Evolutionary conservation across 30 jellyfish, hydroid and myxozoan genomes (phyloP).

Genomic region (Clytia hemisphaerica): DNA sequence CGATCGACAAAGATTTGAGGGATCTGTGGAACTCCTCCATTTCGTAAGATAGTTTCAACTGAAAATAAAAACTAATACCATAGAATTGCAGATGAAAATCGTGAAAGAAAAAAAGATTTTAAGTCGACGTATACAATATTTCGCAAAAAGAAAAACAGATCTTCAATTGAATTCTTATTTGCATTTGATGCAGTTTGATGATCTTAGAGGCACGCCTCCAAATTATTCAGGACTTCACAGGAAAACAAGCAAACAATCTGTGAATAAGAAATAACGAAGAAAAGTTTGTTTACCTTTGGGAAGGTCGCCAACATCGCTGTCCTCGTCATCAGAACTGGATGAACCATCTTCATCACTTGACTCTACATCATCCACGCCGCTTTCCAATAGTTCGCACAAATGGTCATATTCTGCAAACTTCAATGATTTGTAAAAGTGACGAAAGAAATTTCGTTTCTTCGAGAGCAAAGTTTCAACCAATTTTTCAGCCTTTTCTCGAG

Average conservation of each 20-base stretch:
- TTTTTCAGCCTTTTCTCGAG: slow-evolving; percentile 33
- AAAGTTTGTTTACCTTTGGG: not conserved
- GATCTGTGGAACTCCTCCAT: slow-evolving; percentile 93
- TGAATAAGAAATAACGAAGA: not conserved
- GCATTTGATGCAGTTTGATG: too few species aligned
- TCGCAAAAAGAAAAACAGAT: too few species aligned
- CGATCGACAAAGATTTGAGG: slow-evolving; percentile 53
- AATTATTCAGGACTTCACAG: too few species aligned
- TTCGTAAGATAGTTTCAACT: slow-evolving; percentile 63
- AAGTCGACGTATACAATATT: too few species aligned
- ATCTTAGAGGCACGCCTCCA: too few species aligned
- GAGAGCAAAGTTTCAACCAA: slow-evolving; percentile 26
- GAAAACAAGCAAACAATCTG: not conserved
- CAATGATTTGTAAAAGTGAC: slow-evolving; percentile 68
- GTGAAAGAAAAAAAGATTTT: too few species aligned
- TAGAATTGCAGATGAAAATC: too few species aligned
- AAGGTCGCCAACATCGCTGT: not conserved
- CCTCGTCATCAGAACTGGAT: slow-evolving; percentile 14
- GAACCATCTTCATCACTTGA: slow-evolving; percentile 21
- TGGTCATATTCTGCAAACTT: slow-evolving; percentile 50
- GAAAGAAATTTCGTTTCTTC: slow-evolving; percentile 43
- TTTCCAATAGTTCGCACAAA: slow-evolving; percentile 52
- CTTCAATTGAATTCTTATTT: too few species aligned
- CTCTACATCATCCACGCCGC: slow-evolving; percentile 33
- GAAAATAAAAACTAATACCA: not conserved